These are phyloP conservation scores for Ametastegia equiseti DNA, from an alignment of 2,888 invertebrate genomes.

Conservation along the genomic window DNA sequence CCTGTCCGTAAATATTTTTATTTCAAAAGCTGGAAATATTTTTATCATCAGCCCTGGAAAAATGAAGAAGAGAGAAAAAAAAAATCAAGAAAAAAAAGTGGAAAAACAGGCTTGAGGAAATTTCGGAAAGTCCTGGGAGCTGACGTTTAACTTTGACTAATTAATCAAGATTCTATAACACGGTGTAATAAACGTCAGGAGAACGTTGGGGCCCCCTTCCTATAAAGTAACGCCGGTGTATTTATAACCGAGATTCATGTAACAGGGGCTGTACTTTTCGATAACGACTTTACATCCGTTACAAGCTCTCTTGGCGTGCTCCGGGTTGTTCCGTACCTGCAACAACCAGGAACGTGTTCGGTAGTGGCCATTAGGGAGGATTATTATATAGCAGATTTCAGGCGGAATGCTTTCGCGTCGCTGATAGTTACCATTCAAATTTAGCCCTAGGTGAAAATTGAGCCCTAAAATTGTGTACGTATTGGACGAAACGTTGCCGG, in stretches of 20 bases:
- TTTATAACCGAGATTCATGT: constrained; percentile 63
- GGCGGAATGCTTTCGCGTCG: neutral
- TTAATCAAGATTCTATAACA: constrained; percentile 67
- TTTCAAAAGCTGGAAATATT: neutral
- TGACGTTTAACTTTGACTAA: constrained; percentile 46
- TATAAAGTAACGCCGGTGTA: too few species aligned
- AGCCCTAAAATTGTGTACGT: neutral
- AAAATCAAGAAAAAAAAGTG: neutral
- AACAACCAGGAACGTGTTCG: constrained; percentile 53
- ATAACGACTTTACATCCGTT: constrained; percentile 66
- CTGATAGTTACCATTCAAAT: constrained; percentile 18
- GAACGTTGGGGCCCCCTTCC: constrained; percentile 55
- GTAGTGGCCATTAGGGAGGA: constrained; percentile 59
- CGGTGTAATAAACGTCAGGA: constrained; percentile 64
- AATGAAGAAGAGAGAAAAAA: neutral
- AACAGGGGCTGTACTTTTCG: constrained; percentile 66
- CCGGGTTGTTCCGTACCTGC: neutral
- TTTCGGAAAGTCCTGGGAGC: neutral
- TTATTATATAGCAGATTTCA: constrained; percentile 58
- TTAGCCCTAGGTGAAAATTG: neutral
- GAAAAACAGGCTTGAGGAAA: neutral
- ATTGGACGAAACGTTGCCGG: neutral
- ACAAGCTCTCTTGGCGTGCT: too few species aligned
- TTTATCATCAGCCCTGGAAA: neutral
- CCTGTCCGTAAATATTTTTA: constrained; percentile 7